Base-by-base conservation (phyloP, 2,888 invertebrate species). In the Drosophila falleni region DNA sequence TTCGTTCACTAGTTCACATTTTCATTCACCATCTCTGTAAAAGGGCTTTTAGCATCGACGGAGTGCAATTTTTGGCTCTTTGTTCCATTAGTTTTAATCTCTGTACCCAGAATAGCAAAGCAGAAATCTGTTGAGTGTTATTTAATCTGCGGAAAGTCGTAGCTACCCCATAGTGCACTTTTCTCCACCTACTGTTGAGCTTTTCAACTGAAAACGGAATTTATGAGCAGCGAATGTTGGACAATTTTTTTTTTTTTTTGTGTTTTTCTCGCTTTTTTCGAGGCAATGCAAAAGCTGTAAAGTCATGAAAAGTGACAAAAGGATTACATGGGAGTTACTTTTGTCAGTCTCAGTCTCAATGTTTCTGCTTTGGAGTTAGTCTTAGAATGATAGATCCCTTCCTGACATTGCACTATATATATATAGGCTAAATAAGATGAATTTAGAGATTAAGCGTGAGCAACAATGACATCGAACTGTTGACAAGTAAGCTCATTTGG, bases 301-400 rank as follows among this genome's bases (percentile, higher is more conserved):
- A 89, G 88, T 89, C 89, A 82, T 78, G 83, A 75, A 66, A 76
- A 82, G 89, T 89, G 89, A 80, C 86, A 89, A 86, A 88, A 75
- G 86, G 86, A 88, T 86, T 86, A 89, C 89, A 71, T 60, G 61
- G 63, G 76, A 82, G 88, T 85, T 82, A 80, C 86, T 72, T 71
- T 56, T 68, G 70, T 67, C 56, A 79, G 80, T 0, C 15, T 54
- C 13, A 8, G 47, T 9, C 10, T 23, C 44, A n/a, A n/a, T 23
- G 11, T 26, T 26, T 23, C 8, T 11, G 13, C 19, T 33, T 39
- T 15, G 13, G 11, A 31, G 56, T 11, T 16, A 31, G 19, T n/a
- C 13, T 5, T 13, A 13, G 35, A 35, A 37, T n/a, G n/a, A 2
- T 2, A 37, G 6, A 37, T n/a, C 37, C 6, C n/a, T n/a, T 5